Evolutionary conservation across 2,888 invertebrate genomes (phyloP).

Genomic region (Acholoe squamosa): DNA sequence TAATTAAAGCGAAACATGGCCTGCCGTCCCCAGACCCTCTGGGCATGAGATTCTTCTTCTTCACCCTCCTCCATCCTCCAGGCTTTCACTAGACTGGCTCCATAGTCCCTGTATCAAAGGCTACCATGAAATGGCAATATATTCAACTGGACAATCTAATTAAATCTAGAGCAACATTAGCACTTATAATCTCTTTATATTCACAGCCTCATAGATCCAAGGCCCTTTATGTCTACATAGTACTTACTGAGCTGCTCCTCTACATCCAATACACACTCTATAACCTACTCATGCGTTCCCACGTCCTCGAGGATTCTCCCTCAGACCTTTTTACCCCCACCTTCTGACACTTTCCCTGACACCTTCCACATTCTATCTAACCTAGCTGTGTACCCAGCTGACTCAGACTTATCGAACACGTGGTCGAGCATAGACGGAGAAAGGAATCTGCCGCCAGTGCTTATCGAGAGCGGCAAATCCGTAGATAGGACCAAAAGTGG

Average conservation of each 20-base stretch:
- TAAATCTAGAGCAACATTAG: too few relatives aligned
- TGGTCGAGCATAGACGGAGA: not conserved
- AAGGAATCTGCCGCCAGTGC: not conserved
- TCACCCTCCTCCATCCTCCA: not conserved
- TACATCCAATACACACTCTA: too few relatives aligned
- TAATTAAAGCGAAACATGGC: slow-evolving; percentile 49
- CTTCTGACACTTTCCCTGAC: not conserved
- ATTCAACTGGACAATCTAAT: too few relatives aligned
- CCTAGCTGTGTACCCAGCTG: not conserved
- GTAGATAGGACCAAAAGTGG: not conserved
- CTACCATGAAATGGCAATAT: too few relatives aligned
- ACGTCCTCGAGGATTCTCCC: not conserved
- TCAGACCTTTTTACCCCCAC: not conserved
- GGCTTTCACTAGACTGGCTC: too few relatives aligned
- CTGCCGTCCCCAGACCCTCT: slow-evolving; percentile 25
- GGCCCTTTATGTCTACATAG: too few relatives aligned
- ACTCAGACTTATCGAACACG: slow-evolving; percentile 12
- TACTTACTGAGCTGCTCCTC: too few relatives aligned
- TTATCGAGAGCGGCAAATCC: not conserved
- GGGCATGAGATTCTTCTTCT: not conserved
- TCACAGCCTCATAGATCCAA: too few relatives aligned
- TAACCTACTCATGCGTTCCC: not conserved
- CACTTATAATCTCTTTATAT: too few relatives aligned
- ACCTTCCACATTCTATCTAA: not conserved
- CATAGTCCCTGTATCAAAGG: too few relatives aligned